These are phyloP conservation scores for Graphium colonna DNA, from an alignment of 2,888 invertebrate genomes.

Conservation along the genomic window DNA sequence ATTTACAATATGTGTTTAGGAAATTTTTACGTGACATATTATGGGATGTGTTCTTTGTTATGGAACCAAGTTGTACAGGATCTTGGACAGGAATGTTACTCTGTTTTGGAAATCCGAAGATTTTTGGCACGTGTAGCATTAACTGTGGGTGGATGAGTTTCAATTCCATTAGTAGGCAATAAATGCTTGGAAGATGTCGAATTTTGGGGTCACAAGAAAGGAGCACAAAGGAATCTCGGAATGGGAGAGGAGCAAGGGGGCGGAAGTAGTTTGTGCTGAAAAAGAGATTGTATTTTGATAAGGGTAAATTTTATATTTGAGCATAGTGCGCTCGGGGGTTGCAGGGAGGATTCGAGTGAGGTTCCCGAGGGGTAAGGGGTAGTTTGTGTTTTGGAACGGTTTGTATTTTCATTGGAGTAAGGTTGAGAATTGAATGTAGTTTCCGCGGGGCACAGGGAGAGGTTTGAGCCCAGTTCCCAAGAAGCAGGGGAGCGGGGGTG, in stretches of 20 bases:
- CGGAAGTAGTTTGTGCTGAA: neutral
- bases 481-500: constrained; percentile 64
- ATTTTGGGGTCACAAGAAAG: constrained; percentile 21
- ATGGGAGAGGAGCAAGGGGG: constrained; percentile 18
- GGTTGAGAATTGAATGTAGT: constrained; percentile 23
- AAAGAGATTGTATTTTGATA: neutral
- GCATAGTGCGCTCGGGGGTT: constrained; percentile 14
- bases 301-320: constrained; percentile 27
- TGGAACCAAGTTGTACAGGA: too few species aligned
- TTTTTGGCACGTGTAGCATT: constrained; percentile 5
- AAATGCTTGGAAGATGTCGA: constrained; percentile 8
- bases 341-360: constrained; percentile 25
- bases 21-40: too few species aligned
- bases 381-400: neutral
- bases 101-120: neutral
- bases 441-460: constrained; percentile 14
- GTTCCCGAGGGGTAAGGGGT: constrained; percentile 28
- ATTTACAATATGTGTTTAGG: too few species aligned
- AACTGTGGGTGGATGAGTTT: constrained; percentile 1
- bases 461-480: constrained; percentile 33
- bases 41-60: too few species aligned
- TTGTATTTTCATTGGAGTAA: constrained; percentile 6
- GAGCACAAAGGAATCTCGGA: constrained; percentile 20
- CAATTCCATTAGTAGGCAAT: constrained; percentile 19
- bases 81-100: too few species aligned